Conservation (phyloP, 2,888 invertebrate species). For the Melipona beecheii region DNA sequence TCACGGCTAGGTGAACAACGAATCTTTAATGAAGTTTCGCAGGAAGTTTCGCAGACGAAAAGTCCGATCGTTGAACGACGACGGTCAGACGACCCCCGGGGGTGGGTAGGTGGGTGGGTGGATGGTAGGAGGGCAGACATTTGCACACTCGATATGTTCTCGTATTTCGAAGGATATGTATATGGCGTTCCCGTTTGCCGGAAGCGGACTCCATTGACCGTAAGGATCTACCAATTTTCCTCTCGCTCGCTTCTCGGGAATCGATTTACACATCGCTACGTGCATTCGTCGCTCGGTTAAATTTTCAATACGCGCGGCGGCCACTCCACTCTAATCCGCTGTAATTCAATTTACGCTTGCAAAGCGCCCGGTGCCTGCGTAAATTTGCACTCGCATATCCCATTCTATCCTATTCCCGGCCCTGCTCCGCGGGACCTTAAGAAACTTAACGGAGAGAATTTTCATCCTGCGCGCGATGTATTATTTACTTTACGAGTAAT, state of each 20-base stretch:
- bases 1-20: neutral
- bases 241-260: constrained; percentile 38
- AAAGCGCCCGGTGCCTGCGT: neutral
- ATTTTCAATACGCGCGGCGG: constrained; percentile 12
- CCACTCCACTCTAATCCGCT: neutral
- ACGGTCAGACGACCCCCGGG: constrained; percentile 1
- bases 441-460: neutral
- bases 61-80: constrained; percentile 31
- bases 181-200: constrained; percentile 37
- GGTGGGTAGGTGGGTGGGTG: neutral
- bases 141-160: constrained; percentile 50
- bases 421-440: neutral
- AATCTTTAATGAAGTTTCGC: constrained; percentile 37
- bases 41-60: constrained; percentile 32
- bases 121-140: constrained; percentile 22
- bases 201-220: constrained; percentile 44
- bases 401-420: neutral
- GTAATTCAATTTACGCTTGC: constrained; percentile 14
- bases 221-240: constrained; percentile 61
- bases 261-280: constrained; percentile 39
- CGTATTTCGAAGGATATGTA: constrained; percentile 39
- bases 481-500: neutral
- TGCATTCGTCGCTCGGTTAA: constrained; percentile 31
- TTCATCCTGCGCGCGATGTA: neutral
- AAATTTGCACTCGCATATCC: neutral